A percentile compares a stretch with the other conserved stretches of the same genome.
Conservation (phyloP, 2,113 vertebrate species). For the Neogale vison region DNA sequence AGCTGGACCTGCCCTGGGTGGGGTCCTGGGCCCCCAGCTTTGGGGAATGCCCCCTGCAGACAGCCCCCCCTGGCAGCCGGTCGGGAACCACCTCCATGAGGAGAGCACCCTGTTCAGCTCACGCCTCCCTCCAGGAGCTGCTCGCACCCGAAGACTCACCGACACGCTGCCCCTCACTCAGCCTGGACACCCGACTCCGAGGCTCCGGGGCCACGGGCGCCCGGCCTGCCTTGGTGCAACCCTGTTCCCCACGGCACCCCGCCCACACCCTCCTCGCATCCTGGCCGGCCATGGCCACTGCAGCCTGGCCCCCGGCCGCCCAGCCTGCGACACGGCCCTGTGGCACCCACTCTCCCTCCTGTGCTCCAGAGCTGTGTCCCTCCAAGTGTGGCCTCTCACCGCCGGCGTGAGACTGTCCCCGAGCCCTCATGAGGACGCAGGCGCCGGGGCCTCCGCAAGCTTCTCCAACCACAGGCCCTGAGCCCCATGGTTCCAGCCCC, state of each 20-base stretch:
- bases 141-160: accelerated
- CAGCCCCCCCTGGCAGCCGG: accelerated
- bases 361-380: neutral
- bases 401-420: accelerated
- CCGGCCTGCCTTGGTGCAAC: neutral
- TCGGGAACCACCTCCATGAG: accelerated
- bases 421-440: accelerated
- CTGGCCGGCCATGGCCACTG: too few relatives aligned
- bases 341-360: accelerated
- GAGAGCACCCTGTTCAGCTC: neutral
- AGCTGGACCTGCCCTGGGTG: neutral
- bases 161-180: neutral
- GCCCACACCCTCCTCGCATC: accelerated
- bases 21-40: accelerated
- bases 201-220: accelerated
- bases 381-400: neutral
- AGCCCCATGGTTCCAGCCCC: accelerated
- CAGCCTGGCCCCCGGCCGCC: neutral
- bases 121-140: neutral
- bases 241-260: accelerated
- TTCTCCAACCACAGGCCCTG: accelerated
- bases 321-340: accelerated
- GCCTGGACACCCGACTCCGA: neutral
- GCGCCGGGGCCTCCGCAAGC: neutral
- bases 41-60: neutral